Evolutionary conservation across 2,113 vertebrate species (phyloP), one percentile per base, ranked within the genome.

Genomic region (Sinocyclocheilus rhinocerous): DNA sequence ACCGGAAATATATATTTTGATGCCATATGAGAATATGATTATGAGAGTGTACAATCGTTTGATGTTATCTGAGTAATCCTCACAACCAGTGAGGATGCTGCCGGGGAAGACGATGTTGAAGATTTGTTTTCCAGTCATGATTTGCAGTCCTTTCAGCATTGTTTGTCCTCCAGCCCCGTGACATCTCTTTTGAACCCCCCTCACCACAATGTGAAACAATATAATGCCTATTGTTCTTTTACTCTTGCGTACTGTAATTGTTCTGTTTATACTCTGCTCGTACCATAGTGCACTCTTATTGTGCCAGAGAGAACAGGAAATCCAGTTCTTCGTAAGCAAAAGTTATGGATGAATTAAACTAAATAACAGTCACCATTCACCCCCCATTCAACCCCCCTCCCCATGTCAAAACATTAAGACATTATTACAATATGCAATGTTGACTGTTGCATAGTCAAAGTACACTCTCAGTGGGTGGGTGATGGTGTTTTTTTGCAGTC

Each of bases 391-490:
- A 77, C 39, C 42, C 72, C 52, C 33, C 22, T 4, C 22, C 18
- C 67, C 24, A 59, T 12, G 33, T 42, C 20, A 42, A 67, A 52
- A 72, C 26, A 70, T 55, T 72, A 79, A 52, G 48, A 77, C 76
- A 77, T 55, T 59, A 29, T 55, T 69, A 85, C 48, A 61, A 76
- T 76, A 86, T 76, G 81, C 20, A 39, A 65, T 76, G 81, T 76
- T 65, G 48, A 70, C 36, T 69, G 48, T 85, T 88, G 84, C 84
- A 88, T 82, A 88, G 78, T 87, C 76, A 67, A 26, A 76, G 39
- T 36, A 88, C 72, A 65, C 87, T 42, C 45, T 73, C 29, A 63
- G 67, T 61, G 81, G 61, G 42, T 69, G 36, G 36, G 16, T 83
- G 81, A 50, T 83, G 42, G 16, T 36, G 45, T 36, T 81, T 61